phyloP scores from a whole-genome alignment of 2,113 vertebrate species.

The Chionodraco myersi region DNA sequence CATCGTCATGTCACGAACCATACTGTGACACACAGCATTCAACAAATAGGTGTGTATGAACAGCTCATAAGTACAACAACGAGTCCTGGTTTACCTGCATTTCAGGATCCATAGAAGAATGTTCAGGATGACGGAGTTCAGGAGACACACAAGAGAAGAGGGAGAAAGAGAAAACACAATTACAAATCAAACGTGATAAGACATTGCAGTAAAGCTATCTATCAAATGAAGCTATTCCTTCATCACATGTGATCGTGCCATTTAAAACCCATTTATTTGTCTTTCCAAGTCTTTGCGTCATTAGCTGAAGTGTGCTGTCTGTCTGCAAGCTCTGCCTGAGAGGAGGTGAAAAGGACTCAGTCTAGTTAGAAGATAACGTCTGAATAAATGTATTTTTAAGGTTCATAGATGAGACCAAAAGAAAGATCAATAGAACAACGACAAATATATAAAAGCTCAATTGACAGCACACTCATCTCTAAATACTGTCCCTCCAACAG shows the following conservation, averaged over 20 bases:
- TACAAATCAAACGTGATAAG: too few species aligned
- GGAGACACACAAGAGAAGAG: conserved; percentile 4
- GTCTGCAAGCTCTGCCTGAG: conserved; percentile 31
- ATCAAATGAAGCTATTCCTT: neutral
- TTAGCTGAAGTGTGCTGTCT: conserved; percentile 19
- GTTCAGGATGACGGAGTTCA: neutral
- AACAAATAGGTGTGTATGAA: neutral
- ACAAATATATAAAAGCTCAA: neutral
- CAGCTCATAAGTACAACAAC: neutral
- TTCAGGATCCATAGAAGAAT: conserved; percentile 1
- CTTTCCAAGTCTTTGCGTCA: neutral
- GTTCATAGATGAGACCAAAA: neutral
- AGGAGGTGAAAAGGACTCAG: conserved; percentile 1
- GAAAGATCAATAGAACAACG: neutral
- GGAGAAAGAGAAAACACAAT: too few species aligned
- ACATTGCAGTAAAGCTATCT: neutral
- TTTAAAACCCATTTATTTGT: neutral
- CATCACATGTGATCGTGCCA: neutral
- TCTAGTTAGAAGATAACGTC: conserved; percentile 18
- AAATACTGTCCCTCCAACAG: neutral
- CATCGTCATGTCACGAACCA: neutral
- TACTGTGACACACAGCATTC: neutral
- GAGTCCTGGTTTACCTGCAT: conserved; percentile 23
- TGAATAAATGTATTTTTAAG: conserved; percentile 9
- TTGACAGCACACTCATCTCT: neutral